phyloP scores from a whole-genome alignment of 2,888 invertebrate genomes.

The Limnephilus marmoratus region DNA sequence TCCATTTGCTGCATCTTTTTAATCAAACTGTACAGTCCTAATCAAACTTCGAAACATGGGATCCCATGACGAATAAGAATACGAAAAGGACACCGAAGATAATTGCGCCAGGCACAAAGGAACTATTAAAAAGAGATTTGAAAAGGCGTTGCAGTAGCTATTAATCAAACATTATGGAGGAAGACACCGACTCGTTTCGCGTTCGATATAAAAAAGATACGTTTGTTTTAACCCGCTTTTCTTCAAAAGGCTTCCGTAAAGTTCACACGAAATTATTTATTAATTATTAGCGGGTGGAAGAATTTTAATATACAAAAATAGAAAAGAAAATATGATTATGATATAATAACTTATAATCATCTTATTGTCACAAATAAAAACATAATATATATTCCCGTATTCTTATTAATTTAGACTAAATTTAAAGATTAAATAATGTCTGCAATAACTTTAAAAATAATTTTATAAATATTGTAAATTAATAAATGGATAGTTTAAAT shows the following conservation, averaged over 20 bases:
- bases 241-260: background rate
- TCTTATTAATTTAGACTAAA: too few relatives aligned
- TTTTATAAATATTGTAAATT: too few relatives aligned
- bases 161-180: background rate
- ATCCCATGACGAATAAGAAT: slow-evolving; percentile 24
- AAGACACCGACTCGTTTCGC: background rate
- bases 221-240: background rate
- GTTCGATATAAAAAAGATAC: background rate
- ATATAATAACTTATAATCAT: background rate
- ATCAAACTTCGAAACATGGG: background rate
- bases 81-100: slow-evolving; percentile 26
- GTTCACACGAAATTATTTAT: background rate
- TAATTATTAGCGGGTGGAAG: background rate
- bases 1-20: background rate
- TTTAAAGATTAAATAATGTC: too few relatives aligned
- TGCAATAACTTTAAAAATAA: too few relatives aligned
- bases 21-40: background rate
- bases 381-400: too few relatives aligned
- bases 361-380: background rate
- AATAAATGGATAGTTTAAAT: too few relatives aligned
- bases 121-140: slow-evolving; percentile 38
- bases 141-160: background rate
- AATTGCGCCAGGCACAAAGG: background rate
- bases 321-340: background rate
- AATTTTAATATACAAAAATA: background rate